These are phyloP conservation scores for Meles meles DNA, from an alignment of 2,113 vertebrate species.

Conservation along the genomic window DNA sequence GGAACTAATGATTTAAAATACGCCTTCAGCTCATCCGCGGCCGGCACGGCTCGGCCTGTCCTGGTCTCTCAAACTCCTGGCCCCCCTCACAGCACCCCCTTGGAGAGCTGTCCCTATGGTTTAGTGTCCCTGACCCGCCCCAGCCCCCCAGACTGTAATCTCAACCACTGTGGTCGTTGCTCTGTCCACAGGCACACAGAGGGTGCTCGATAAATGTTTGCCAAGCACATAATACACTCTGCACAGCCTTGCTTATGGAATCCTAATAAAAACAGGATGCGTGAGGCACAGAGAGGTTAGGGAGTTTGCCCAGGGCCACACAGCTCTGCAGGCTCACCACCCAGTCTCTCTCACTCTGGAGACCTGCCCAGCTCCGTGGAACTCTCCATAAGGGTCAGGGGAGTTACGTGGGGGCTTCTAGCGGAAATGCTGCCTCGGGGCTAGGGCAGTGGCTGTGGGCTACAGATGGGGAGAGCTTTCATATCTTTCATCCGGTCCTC, in stretches of 20 bases:
- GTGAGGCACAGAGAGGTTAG: background rate
- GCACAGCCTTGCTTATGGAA: background rate
- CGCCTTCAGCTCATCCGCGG: background rate
- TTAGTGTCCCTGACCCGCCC: background rate
- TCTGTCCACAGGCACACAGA: accelerated
- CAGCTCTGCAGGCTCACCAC: background rate
- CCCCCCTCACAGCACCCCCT: background rate
- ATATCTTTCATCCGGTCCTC: background rate
- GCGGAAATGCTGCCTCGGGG: background rate
- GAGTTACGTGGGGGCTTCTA: background rate
- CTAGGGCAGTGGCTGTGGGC: background rate
- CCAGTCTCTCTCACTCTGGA: background rate
- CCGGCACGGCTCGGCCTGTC: background rate
- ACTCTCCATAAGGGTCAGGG: background rate
- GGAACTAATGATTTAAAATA: background rate
- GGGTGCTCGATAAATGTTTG: background rate
- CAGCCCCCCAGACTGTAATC: background rate
- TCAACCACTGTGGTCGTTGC: background rate
- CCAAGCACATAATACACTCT: background rate
- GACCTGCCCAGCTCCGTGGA: too few species aligned
- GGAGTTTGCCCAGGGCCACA: background rate
- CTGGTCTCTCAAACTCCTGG: background rate
- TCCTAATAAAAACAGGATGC: accelerated
- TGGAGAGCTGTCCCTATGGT: background rate
- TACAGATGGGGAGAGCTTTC: background rate